Evolutionary conservation across 2,113 vertebrate species (phyloP), one percentile per base, ranked within the genome.

Genomic region (Rhombomys opimus): DNA sequence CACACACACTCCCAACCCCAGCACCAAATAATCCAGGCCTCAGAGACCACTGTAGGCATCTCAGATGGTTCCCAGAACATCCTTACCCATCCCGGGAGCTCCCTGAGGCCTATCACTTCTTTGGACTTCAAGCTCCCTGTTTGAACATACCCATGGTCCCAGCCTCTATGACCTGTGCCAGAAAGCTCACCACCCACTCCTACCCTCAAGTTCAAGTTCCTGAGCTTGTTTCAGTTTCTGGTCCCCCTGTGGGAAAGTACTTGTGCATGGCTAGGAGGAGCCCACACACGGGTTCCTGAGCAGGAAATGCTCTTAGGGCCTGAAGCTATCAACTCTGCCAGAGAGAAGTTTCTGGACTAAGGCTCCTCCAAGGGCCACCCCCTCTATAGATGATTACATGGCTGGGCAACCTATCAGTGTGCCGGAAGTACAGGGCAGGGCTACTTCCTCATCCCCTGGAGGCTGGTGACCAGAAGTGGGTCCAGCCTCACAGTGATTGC

Each of bases 181-280:
- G 41, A 30, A 20, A 0, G 0, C n/a, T 9, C 4, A 54, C 63
- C 13, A 38, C 27, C 7, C 0, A 1, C 15, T 3, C 3, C 46
- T 15, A 20, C 18, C 2, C 13, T 52, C 12, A 38, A 20, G n/a
- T 54, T 32, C 22, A n/a, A 18, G 46, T 68, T 46, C 75, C 46
- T 0, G 13, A 70, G 38, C 15, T 35, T 67, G 30, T n/a, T 54
- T 13, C 41, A 1, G 38, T 18, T n/a, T 72, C 63, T 27, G 3
- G 13, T n/a, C 35, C 20, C 17, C n/a, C 68, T 30, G 35, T 72
- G 25, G 41, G 59, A 35, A 27, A 18, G 38, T 25, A 57, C 23
- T 75, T 25, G 13, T 13, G 22, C 25, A 9, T 0, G 14, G 46
- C 65, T 12, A 32, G 10, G 54, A 23, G 52, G 41, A 23, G 20